Base-by-base conservation (phyloP, 2,888 invertebrate species). In the Byasa hedistus region DNA sequence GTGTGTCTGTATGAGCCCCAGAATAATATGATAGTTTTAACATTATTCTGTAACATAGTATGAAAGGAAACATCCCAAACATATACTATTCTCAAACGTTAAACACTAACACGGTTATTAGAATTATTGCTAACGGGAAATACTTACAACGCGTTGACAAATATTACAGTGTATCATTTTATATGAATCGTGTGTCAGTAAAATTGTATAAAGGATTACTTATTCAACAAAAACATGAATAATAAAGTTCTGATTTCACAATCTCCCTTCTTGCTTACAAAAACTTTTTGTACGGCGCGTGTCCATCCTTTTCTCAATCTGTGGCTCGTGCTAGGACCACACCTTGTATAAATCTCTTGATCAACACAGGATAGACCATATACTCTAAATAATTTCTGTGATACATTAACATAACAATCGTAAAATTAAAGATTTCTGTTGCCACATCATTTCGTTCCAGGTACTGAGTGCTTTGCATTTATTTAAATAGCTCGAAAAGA, bases 321-420 rank as follows among this genome's bases (percentile, higher is more conserved):
- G 69, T 72, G 71, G 75, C 81, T 79, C 78, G 81, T 80, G 79
- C 76, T 71, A 63, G 76, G 73, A 57, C 22, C 57, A 57, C 10
- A 15, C 32, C 63, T n/a, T 32, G 27, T 54, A 48, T 44, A 12
- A 56, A 22, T 21, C n/a, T 27, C 27, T 24, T 19, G 36, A 44
- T 63, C 51, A 60, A 58, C 48, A 48, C 56, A 22, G 0, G 32
- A 56, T 15, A 19, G 51, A 63, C 32, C 48, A 60, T 77, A 72
- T 79, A 80, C 78, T 51, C 79, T 82, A 83, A 79, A 80, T 81
- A 78, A 83, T 78, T 83, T 86, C 85, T 78, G 81, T 86, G 83
- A 85, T 82, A 83, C 75, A 89, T 89, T 89, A 79, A 77, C 86
- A 88, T 88, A 85, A 76, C 82, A 84, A 87, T 82, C 76, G 76